Percentiles rank a stretch among this genome's conserved stretches.
Conservation (phyloP, 2,888 invertebrate species). For the Saturnia japonica region DNA sequence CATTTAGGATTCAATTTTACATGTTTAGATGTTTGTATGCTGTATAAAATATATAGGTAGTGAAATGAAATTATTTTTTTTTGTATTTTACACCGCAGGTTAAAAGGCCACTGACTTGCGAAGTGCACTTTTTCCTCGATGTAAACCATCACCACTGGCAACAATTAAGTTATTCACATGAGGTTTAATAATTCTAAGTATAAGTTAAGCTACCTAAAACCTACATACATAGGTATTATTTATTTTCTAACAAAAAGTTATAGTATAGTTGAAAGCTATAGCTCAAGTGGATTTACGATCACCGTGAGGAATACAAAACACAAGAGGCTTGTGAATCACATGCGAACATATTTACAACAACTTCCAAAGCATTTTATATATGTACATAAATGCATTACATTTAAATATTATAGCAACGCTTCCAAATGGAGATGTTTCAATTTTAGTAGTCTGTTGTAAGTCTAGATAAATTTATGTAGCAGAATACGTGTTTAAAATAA, state of each 20-base stretch:
- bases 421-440: not conserved
- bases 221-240: not conserved
- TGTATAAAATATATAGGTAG: no score
- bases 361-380: conserved; percentile 34
- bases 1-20: no score
- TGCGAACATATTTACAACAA: conserved; percentile 35
- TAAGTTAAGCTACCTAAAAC: not conserved
- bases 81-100: no score
- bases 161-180: not conserved
- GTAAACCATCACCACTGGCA: not conserved
- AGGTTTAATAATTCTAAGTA: not conserved
- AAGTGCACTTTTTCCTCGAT: not conserved
- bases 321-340: conserved; percentile 37
- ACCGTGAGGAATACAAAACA: conserved; percentile 3
- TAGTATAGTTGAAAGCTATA: not conserved
- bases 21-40: no score
- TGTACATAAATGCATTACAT: conserved; percentile 17
- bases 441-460: not conserved
- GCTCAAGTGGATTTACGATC: not conserved
- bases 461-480: no score
- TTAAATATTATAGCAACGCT: not conserved
- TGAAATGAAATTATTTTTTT: no score
- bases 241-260: not conserved
- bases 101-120: not conserved
- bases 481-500: no score